phyloP scores from a whole-genome alignment of 1,140 invertebrate species.

The Micrasema minimum region DNA sequence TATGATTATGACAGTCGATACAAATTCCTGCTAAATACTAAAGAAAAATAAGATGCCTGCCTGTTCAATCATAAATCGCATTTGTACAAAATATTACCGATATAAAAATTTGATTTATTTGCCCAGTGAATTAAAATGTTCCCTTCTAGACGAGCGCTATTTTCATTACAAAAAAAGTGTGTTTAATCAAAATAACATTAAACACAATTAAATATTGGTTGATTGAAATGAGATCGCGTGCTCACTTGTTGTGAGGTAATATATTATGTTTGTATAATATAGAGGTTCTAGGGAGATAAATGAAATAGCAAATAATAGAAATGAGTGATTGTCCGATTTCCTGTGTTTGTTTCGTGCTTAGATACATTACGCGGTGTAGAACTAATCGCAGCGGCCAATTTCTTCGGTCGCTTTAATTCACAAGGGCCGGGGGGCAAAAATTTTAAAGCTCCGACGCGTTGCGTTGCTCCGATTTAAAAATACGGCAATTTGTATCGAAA shows the following conservation, averaged over 20 bases:
- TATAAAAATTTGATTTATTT: too few species aligned
- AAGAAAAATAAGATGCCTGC: too few species aligned
- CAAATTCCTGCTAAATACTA: conserved; percentile 6
- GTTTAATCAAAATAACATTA: too few species aligned
- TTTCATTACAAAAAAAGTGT: too few species aligned
- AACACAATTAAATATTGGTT: too few species aligned
- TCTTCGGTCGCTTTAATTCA: conserved; percentile 13
- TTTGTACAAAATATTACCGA: too few species aligned
- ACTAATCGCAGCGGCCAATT: conserved; percentile 9
- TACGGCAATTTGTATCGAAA: conserved; percentile 28
- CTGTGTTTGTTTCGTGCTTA: conserved; percentile 25
- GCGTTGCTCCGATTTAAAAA: conserved; percentile 26
- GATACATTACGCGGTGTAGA: conserved; percentile 13
- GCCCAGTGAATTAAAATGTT: too few species aligned
- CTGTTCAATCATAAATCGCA: too few species aligned
- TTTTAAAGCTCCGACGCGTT: too few species aligned
- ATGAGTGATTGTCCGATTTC: conserved; percentile 34
- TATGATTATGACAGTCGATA: too few species aligned
- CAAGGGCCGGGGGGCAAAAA: conserved; percentile 10
- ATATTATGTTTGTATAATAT: conserved; percentile 9
- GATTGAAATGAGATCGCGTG: conserved; percentile 19
- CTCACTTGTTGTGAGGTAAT: neutral
- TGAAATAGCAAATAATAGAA: conserved; percentile 22
- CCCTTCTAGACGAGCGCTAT: too few species aligned
- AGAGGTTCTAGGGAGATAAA: too few species aligned